These are phyloP conservation scores for Ephialtes manifestator DNA, from an alignment of 2,888 invertebrate genomes.

Conservation along the genomic window DNA sequence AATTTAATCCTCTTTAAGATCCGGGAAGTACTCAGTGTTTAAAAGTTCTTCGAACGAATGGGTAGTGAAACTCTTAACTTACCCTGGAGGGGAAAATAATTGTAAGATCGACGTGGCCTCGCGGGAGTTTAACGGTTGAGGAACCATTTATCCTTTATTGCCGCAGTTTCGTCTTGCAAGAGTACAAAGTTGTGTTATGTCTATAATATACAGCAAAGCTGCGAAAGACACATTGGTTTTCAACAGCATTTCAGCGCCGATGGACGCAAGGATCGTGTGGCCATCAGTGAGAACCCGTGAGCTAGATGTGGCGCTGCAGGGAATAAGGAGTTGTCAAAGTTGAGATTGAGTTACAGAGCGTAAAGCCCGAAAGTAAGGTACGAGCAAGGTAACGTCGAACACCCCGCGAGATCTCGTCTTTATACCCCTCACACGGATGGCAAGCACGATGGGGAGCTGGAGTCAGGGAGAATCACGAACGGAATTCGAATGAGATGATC, in stretches of 20 bases:
- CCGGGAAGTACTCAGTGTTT: not conserved
- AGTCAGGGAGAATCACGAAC: conserved; percentile 34
- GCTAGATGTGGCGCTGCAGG: conserved; percentile 22
- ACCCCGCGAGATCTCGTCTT: conserved; percentile 28
- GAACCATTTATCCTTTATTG: conserved; percentile 17
- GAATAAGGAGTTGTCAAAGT: conserved; percentile 71
- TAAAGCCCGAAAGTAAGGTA: conserved; percentile 46
- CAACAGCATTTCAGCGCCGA: conserved; percentile 19
- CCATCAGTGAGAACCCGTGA: conserved; percentile 44
- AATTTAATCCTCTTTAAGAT: not conserved
- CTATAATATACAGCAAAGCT: conserved; percentile 4
- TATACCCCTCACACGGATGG: conserved; percentile 16
- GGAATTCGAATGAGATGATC: conserved; percentile 50
- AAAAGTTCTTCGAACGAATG: not conserved
- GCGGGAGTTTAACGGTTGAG: not conserved
- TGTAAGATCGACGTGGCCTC: not conserved
- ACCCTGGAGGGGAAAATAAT: conserved; percentile 23
- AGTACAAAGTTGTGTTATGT: not conserved
- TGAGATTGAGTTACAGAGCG: conserved; percentile 71
- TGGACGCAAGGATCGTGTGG: conserved; percentile 22
- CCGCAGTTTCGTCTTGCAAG: not conserved
- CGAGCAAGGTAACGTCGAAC: not conserved
- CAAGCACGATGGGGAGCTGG: not conserved
- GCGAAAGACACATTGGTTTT: not conserved
- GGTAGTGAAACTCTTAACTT: not conserved